These are phyloP conservation scores for Brenthis ino DNA, from an alignment of 2,888 invertebrate genomes.

Conservation along the genomic window DNA sequence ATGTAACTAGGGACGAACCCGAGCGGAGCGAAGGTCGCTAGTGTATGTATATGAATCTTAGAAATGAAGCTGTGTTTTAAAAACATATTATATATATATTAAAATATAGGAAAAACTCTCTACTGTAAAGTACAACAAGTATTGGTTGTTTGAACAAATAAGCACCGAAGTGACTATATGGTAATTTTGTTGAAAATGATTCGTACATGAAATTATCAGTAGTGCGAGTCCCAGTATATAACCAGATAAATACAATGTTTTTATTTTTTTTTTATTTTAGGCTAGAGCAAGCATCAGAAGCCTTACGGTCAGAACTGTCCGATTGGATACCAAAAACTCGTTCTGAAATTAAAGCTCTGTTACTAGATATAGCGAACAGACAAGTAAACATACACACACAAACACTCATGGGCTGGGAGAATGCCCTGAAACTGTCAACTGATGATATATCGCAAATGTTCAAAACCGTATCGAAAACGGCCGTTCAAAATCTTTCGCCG, in stretches of 20 bases:
- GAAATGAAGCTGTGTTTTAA: too few relatives aligned
- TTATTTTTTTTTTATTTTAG: slow-evolving; percentile 46
- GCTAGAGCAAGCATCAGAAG: slow-evolving; percentile 71
- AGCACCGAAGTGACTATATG: too few relatives aligned
- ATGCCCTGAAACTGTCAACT: slow-evolving; percentile 58
- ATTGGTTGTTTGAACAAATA: too few relatives aligned
- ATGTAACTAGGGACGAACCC: too few relatives aligned
- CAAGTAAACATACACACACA: slow-evolving; percentile 61
- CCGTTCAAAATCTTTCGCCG: slow-evolving; percentile 68
- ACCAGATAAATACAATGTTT: background rate
- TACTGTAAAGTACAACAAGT: too few relatives aligned
- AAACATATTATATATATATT: too few relatives aligned
- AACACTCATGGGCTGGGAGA: slow-evolving; percentile 62
- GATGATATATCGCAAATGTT: slow-evolving; percentile 61
- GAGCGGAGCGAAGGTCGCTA: too few relatives aligned
- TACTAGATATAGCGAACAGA: slow-evolving; percentile 64
- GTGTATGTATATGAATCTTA: too few relatives aligned
- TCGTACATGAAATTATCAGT: background rate
- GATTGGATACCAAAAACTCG: slow-evolving; percentile 72
- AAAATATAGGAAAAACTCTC: too few relatives aligned
- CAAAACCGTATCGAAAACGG: slow-evolving; percentile 70
- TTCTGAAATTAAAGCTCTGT: slow-evolving; percentile 57
- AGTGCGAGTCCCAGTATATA: too few relatives aligned
- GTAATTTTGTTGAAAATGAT: too few relatives aligned
- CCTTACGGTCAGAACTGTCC: slow-evolving; percentile 64